Evolutionary conservation across 1,140 invertebrate species (phyloP).

Genomic region (Zaprionus ornatus): DNA sequence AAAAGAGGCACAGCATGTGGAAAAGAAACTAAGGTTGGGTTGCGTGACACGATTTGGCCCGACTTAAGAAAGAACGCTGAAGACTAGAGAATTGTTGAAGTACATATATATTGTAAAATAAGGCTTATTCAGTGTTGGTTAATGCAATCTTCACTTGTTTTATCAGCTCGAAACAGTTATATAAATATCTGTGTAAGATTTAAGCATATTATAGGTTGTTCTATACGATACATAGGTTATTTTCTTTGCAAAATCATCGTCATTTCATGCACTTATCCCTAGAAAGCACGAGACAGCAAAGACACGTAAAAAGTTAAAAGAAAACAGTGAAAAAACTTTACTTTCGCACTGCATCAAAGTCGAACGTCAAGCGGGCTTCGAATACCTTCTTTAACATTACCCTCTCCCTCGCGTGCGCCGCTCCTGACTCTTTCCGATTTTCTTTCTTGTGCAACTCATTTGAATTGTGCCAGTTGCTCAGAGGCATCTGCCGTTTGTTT

Average conservation of each 20-base stretch:
- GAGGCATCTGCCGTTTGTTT: slow-evolving; percentile 39
- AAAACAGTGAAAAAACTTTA: slow-evolving; percentile 36
- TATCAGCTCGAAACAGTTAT: too few species aligned
- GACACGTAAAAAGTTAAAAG: slow-evolving; percentile 12
- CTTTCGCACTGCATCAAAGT: slow-evolving; percentile 43
- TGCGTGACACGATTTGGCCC: slow-evolving; percentile 1
- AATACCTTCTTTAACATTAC: not conserved
- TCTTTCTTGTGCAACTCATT: slow-evolving; percentile 18
- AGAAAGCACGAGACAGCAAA: not conserved
- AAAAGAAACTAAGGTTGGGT: slow-evolving; percentile 23
- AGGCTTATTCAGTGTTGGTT: too few species aligned
- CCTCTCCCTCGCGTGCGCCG: too few species aligned
- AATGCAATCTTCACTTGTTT: not conserved
- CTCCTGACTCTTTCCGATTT: not conserved
- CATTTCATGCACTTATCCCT: not conserved
- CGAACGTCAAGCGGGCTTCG: slow-evolving; percentile 47
- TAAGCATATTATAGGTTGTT: too few species aligned
- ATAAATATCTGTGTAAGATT: too few species aligned
- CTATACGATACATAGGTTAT: too few species aligned
- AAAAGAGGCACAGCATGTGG: slow-evolving; percentile 19
- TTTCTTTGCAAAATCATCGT: not conserved
- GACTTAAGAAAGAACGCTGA: not conserved
- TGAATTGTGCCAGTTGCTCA: slow-evolving; percentile 53
- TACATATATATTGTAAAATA: not conserved
- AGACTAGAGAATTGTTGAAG: not conserved